Evolutionary conservation across 2,797 vertebrate species (phyloP).

Genomic region (Lycodopsis pacificus): DNA sequence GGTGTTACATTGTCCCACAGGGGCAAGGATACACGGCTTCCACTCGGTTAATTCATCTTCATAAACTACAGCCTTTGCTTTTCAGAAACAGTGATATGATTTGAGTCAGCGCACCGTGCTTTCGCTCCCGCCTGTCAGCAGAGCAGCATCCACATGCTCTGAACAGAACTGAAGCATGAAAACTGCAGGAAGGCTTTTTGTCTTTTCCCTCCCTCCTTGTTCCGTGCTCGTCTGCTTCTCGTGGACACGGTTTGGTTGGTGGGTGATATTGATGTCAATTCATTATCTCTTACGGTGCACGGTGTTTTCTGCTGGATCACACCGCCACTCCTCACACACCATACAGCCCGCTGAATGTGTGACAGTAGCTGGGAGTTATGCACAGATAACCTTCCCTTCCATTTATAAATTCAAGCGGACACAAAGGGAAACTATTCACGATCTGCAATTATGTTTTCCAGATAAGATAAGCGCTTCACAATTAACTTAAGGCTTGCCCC

Average conservation of each 20-base stretch:
- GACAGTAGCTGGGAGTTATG: slow-evolving; percentile 61
- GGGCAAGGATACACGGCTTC: slow-evolving; percentile 40
- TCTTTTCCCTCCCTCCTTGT: slow-evolving; percentile 37
- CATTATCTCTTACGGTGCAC: slow-evolving; percentile 50
- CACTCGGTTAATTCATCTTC: slow-evolving; percentile 53
- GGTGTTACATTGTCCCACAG: slow-evolving; percentile 7
- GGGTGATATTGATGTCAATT: slow-evolving; percentile 59
- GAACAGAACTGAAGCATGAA: slow-evolving; percentile 57
- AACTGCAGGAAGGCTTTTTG: slow-evolving; percentile 47
- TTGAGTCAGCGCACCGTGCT: slow-evolving; percentile 36
- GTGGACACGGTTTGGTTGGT: slow-evolving; percentile 27
- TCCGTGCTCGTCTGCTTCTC: slow-evolving; percentile 37
- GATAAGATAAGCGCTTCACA: slow-evolving; percentile 83
- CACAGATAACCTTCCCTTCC: slow-evolving; percentile 73
- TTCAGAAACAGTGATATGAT: slow-evolving; percentile 52
- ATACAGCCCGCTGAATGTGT: slow-evolving; percentile 45
- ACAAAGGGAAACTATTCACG: slow-evolving; percentile 75
- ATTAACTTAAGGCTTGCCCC: slow-evolving; percentile 77
- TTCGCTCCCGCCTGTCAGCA: slow-evolving; percentile 38
- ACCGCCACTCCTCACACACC: slow-evolving; percentile 30
- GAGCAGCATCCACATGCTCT: slow-evolving; percentile 34
- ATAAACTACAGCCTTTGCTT: slow-evolving; percentile 45
- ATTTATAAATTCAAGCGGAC: slow-evolving; percentile 64
- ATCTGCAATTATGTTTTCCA: slow-evolving; percentile 81
- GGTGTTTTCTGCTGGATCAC: slow-evolving; percentile 49